Evolutionary conservation across 2,113 vertebrate species (phyloP).

Genomic region (Coreoperca whiteheadi): DNA sequence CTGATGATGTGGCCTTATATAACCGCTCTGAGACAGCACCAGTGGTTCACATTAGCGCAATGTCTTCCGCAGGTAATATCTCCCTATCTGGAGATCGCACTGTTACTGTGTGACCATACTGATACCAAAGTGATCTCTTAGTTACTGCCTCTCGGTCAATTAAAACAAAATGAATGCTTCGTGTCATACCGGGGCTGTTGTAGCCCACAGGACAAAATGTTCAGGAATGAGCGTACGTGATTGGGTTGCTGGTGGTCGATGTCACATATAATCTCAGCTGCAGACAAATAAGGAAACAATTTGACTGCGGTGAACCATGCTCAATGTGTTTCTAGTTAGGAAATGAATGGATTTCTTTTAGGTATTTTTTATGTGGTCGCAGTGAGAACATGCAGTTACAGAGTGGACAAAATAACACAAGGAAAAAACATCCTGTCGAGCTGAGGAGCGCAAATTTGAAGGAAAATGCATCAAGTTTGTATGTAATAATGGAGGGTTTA

Average conservation of each 20-base stretch:
- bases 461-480: background rate
- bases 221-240: background rate
- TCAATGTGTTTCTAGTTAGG: constrained; percentile 32
- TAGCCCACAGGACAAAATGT: constrained; percentile 23
- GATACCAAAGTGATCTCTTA: background rate
- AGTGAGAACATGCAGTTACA: constrained; percentile 13
- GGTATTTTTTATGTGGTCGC: background rate
- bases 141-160: constrained; percentile 6
- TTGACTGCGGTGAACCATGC: constrained; percentile 14
- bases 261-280: constrained; percentile 20
- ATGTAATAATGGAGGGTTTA: background rate
- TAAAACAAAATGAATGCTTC: constrained; percentile 2
- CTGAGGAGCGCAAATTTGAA: background rate
- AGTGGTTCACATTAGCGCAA: constrained; percentile 20
- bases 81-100: constrained; percentile 17
- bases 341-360: constrained; percentile 8
- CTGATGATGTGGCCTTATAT: constrained; percentile 2
- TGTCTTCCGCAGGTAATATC: constrained; percentile 3
- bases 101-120: constrained; percentile 1
- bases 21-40: constrained; percentile 6
- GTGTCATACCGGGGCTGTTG: background rate
- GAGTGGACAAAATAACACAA: background rate
- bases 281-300: constrained; percentile 37
- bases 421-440: background rate
- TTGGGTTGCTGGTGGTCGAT: constrained; percentile 6